phyloP scores from a whole-genome alignment of 2,888 invertebrate genomes.

The Formica aserva region DNA sequence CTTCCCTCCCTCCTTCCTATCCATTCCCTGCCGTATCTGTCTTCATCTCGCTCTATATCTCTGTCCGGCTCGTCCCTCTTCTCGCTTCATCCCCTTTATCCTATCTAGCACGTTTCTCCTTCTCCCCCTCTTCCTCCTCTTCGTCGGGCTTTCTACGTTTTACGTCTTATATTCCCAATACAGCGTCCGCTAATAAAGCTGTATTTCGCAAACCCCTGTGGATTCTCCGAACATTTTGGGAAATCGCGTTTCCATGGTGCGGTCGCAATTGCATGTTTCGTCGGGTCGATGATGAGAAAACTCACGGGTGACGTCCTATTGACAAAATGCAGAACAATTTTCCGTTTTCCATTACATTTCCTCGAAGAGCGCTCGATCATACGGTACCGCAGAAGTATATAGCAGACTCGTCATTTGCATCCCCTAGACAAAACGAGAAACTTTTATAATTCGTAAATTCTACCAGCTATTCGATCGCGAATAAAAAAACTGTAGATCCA shows the following conservation, averaged over 20 bases:
- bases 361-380: neutral
- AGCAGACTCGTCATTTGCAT: neutral
- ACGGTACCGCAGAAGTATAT: neutral
- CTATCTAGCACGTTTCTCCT: constrained; percentile 47
- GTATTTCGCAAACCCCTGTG: constrained; percentile 27
- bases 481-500: neutral
- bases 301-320: neutral
- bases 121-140: constrained; percentile 36
- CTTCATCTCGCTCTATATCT: constrained; percentile 55
- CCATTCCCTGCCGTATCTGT: constrained; percentile 30
- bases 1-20: constrained; percentile 6
- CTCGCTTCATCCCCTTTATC: constrained; percentile 51
- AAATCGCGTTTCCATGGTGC: constrained; percentile 39
- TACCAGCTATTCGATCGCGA: neutral
- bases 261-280: constrained; percentile 22
- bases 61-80: constrained; percentile 43
- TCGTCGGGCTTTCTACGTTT: constrained; percentile 57
- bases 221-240: constrained; percentile 24
- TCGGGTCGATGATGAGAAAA: constrained; percentile 28
- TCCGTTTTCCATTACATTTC: neutral
- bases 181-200: constrained; percentile 74
- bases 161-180: constrained; percentile 77
- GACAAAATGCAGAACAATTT: constrained; percentile 22
- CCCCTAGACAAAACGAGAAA: neutral
- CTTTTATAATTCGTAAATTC: neutral